A percentile compares a stretch with the other conserved stretches of the same genome.
phyloP scores from a whole-genome alignment of 1,140 invertebrate genomes.

The Aplysia californica region DNA sequence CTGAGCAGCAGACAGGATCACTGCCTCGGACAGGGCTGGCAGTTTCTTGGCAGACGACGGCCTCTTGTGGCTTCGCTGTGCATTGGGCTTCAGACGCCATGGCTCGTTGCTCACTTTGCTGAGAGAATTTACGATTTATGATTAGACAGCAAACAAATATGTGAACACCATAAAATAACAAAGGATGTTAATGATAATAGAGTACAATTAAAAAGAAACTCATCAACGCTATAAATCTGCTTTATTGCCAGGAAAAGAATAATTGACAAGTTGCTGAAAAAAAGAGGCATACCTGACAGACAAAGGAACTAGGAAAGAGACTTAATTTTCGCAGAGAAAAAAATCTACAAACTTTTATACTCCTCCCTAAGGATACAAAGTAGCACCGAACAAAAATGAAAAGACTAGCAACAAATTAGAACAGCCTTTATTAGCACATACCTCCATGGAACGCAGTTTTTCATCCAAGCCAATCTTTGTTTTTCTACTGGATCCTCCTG shows the following conservation, averaged over 20 bases:
- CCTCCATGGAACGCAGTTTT: conserved; percentile 61
- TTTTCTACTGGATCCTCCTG: conserved; percentile 41
- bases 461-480: conserved; percentile 50
- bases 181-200: neutral
- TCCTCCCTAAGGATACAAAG: neutral
- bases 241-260: too few species aligned
- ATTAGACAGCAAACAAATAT: neutral
- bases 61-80: conserved; percentile 41
- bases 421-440: conserved; percentile 32
- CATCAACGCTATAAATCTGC: neutral
- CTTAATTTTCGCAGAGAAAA: neutral
- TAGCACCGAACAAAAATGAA: neutral
- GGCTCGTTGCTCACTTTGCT: conserved; percentile 62
- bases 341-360: neutral
- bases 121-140: neutral
- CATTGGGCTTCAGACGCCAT: conserved; percentile 49
- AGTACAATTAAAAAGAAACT: neutral
- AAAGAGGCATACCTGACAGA: neutral
- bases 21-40: conserved; percentile 41
- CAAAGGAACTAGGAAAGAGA: neutral
- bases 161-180: neutral
- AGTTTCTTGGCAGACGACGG: conserved; percentile 57
- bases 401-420: neutral
- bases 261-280: neutral
- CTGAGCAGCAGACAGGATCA: conserved; percentile 47